These are phyloP conservation scores for Alouatta caraya DNA, from an alignment of 2,797 vertebrate genomes.

Conservation along the genomic window DNA sequence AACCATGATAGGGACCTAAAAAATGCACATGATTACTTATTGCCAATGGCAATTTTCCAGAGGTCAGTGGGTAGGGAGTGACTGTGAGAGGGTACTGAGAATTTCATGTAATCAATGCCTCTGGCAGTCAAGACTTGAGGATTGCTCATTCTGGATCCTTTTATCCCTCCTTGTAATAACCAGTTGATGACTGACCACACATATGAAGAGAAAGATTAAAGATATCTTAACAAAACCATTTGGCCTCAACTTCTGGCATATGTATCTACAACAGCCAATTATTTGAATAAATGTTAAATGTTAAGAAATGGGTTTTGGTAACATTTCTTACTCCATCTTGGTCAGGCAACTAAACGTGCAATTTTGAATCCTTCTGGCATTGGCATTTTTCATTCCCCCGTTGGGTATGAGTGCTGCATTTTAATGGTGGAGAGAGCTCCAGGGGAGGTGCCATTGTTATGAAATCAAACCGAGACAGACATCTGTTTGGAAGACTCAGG, in stretches of 20 bases:
- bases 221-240: constrained; percentile 19
- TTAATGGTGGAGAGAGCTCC: not conserved
- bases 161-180: not conserved
- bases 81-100: not conserved
- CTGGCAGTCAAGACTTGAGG: not conserved
- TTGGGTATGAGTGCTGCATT: not conserved
- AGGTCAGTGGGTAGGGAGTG: not conserved
- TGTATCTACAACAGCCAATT: constrained; percentile 18
- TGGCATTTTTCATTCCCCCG: not conserved
- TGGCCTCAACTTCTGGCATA: not conserved
- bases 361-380: not conserved
- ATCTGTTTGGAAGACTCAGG: constrained; percentile 45
- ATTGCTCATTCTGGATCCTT: not conserved
- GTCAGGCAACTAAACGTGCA: not conserved
- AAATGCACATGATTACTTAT: not conserved
- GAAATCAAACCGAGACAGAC: constrained; percentile 17
- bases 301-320: not conserved
- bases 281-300: not conserved
- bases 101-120: not conserved
- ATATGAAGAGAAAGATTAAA: constrained; percentile 22
- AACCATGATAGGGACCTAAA: not conserved
- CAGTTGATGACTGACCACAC: not conserved
- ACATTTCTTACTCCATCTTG: not conserved
- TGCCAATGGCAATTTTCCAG: constrained; percentile 38
- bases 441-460: not conserved